These are phyloP conservation scores for Eucera pruinosa DNA, from an alignment of 2,888 invertebrate genomes.

Conservation along the genomic window DNA sequence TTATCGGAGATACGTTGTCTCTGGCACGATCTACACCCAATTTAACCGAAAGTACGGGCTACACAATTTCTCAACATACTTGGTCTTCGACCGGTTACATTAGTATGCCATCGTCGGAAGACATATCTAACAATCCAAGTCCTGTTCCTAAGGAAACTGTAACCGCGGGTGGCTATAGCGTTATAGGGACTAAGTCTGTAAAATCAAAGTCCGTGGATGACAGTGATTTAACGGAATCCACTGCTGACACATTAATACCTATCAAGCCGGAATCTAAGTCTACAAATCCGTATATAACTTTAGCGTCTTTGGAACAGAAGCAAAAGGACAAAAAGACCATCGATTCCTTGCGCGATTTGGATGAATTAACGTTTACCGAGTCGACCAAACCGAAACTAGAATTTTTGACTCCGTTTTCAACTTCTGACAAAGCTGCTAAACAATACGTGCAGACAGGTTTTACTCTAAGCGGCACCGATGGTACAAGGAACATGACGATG, in stretches of 20 bases:
- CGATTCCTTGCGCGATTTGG: conserved; percentile 68
- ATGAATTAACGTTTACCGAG: conserved; percentile 72
- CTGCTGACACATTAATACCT: conserved; percentile 56
- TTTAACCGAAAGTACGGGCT: conserved; percentile 78
- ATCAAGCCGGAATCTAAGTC: conserved; percentile 67
- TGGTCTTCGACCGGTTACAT: conserved; percentile 80
- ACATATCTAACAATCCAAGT: conserved; percentile 79
- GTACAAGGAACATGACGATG: conserved; percentile 42
- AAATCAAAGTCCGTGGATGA: conserved; percentile 71
- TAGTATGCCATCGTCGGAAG: conserved; percentile 78
- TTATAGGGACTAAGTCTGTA: conserved; percentile 75
- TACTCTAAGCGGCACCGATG: conserved; percentile 25
- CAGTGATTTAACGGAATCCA: conserved; percentile 42
- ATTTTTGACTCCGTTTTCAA: conserved; percentile 55
- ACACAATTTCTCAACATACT: conserved; percentile 77
- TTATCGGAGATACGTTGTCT: conserved; percentile 76
- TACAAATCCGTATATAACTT: conserved; percentile 75
- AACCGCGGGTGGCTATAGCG: conserved; percentile 73
- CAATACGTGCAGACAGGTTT: conserved; percentile 78
- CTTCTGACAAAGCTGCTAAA: conserved; percentile 64
- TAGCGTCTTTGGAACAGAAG: conserved; percentile 77
- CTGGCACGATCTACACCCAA: conserved; percentile 82
- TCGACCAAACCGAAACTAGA: conserved; percentile 60
- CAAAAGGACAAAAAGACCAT: conserved; percentile 63
- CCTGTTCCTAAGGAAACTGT: conserved; percentile 76